Base-by-base conservation (phyloP, 2,113 vertebrate genomes). In the Aspiorhynchus laticeps region DNA sequence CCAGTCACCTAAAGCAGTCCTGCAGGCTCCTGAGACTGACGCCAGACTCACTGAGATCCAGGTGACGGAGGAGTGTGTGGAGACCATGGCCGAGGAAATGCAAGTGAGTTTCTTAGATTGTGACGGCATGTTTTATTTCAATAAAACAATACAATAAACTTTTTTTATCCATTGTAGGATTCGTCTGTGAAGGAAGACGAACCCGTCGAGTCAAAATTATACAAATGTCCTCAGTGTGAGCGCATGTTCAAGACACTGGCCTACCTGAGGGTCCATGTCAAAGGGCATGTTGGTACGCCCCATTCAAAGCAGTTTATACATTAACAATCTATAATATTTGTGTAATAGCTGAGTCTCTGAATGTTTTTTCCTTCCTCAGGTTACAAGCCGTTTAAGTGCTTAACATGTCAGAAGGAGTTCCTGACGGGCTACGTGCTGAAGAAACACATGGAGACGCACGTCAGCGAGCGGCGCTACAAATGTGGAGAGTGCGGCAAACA, bases 401-500 rank as follows among this genome's bases (percentile, higher is more conserved):
- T 94, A 28, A 93, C 96, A 77, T 99, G 98, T 75, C 96, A 97
- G 85, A 98, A 99, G 85, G 96, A 98, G 91, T 99, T 99, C 92
- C 95, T 97, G 5, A 99, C 98, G 65, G 97, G 97, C 87, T 99
- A 99, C 91, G 89, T 99, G 91, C 95, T 99, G 71, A 98, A 97
- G 91, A 99, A 99, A 92, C 98, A 99, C 90, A 97, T 97, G 94
- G 97, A 99, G 65, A 95, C 96, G 1, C 98, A 99, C 0, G 94
- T 97, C 79, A 97, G 95, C 0, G 97, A 99, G 91, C 95, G 98
- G 87, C 95, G 97, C 7, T 99, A 97, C 92, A 97, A 98, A 90
- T 99, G 98, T 0, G 98, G 97, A 0, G 98, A 99, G 91, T 99
- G 98, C 0, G 98, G 98, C 69, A 99, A 99, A 86, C 95, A 98